Evolutionary conservation across 2,888 invertebrate genomes (phyloP).

Genomic region (Xanthorhoe designata): DNA sequence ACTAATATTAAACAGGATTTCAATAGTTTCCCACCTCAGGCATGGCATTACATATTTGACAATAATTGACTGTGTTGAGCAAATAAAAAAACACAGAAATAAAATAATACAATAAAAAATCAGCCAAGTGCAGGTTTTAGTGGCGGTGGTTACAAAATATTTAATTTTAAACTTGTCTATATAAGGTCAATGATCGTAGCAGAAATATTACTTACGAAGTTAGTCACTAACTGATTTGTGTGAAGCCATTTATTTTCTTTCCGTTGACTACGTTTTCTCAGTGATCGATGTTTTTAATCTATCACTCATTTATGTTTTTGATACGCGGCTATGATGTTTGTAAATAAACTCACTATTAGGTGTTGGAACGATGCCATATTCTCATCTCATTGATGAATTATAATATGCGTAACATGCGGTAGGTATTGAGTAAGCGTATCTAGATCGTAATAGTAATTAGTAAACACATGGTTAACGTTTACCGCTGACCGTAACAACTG

Average conservation of each 20-base stretch:
- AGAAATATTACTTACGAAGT: no score
- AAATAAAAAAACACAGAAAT: no score
- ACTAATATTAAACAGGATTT: no score
- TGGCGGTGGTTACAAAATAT: no score
- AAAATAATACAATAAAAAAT: no score
- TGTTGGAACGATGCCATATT: conserved; percentile 59
- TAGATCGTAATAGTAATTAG: conserved; percentile 16
- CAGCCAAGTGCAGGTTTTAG: no score
- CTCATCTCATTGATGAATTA: conserved; percentile 55
- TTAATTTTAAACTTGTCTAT: no score
- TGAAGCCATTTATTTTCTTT: neutral
- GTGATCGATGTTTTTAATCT: conserved; percentile 33
- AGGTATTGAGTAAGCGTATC: conserved; percentile 9
- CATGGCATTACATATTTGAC: no score
- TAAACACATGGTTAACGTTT: neutral
- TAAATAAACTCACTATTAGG: conserved; percentile 52
- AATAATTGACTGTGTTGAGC: no score
- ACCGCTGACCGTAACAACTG: neutral
- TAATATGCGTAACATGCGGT: conserved; percentile 22
- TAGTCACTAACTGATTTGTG: no score
- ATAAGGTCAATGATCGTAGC: no score
- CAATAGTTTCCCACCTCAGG: no score
- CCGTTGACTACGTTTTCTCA: neutral
- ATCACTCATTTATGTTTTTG: conserved; percentile 40
- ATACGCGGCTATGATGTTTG: conserved; percentile 54